phyloP scores from a whole-genome alignment of 2,113 vertebrate species.

The Xiphophorus hellerii region DNA sequence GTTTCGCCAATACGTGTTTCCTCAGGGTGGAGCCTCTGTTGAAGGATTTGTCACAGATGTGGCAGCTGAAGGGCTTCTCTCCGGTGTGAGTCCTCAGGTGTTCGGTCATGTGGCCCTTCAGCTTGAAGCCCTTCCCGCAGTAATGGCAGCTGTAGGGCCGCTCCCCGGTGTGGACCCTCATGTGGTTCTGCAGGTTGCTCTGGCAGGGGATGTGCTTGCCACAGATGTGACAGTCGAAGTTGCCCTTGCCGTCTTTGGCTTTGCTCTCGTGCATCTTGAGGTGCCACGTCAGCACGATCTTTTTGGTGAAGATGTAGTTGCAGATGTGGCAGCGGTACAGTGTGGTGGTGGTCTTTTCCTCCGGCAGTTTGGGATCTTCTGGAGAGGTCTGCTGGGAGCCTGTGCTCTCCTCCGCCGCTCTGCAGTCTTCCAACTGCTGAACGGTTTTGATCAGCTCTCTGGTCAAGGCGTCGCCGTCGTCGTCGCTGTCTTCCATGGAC shows the following conservation, averaged over 20 bases:
- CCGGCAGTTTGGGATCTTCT: conserved; percentile 15
- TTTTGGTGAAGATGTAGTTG: conserved; percentile 60
- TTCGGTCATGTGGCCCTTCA: conserved; percentile 63
- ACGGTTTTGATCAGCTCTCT: conserved; percentile 61
- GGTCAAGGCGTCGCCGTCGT: conserved; percentile 46
- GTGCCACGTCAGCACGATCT: conserved; percentile 46
- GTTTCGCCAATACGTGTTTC: conserved; percentile 54
- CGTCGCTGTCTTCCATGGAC: conserved; percentile 44
- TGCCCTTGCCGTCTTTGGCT: conserved; percentile 24
- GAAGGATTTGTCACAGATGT: conserved; percentile 61
- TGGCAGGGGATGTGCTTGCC: conserved; percentile 56
- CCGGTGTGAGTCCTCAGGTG: not conserved
- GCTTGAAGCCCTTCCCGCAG: conserved; percentile 61
- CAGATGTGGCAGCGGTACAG: conserved; percentile 65
- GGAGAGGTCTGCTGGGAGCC: not conserved
- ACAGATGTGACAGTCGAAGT: conserved; percentile 61
- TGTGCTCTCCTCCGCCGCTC: conserved; percentile 40
- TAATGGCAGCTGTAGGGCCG: conserved; percentile 57
- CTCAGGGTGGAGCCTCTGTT: conserved; percentile 57
- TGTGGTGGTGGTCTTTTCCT: conserved; percentile 46
- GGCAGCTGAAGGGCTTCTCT: conserved; percentile 39
- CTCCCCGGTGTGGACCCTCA: conserved; percentile 24
- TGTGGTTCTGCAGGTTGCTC: conserved; percentile 61
- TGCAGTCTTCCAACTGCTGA: conserved; percentile 55
- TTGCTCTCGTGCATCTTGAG: conserved; percentile 52